Percentiles rank a stretch among this genome's conserved stretches.
Evolutionary conservation across 2,113 vertebrate species (phyloP).

Genomic region (Pungitius pungitius): DNA sequence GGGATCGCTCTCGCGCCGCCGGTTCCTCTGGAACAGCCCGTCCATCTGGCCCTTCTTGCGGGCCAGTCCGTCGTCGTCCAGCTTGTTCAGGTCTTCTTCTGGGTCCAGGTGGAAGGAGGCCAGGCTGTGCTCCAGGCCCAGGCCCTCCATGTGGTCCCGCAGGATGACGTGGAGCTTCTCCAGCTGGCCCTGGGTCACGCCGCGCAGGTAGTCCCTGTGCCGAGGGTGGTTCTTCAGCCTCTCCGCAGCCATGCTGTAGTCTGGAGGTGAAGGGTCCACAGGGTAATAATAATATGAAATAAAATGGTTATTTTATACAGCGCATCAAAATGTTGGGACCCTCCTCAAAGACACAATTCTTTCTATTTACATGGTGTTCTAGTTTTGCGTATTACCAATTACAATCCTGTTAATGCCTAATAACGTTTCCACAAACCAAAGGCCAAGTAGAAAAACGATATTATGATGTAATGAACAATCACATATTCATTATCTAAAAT

Average conservation of each 20-base stretch:
- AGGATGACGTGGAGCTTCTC: conserved; percentile 86
- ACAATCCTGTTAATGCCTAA: neutral
- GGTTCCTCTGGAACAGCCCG: conserved; percentile 90
- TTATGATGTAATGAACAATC: neutral
- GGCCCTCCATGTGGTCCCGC: conserved; percentile 83
- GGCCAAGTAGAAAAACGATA: neutral
- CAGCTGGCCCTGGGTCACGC: conserved; percentile 85
- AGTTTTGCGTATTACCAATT: neutral
- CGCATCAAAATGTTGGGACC: neutral
- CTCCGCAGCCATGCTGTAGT: conserved; percentile 88
- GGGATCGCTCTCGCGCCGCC: conserved; percentile 86
- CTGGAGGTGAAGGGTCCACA: conserved; percentile 69
- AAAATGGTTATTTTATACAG: neutral
- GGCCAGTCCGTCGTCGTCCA: conserved; percentile 88
- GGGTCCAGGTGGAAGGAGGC: conserved; percentile 81
- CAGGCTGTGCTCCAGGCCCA: conserved; percentile 81
- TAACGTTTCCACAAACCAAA: neutral
- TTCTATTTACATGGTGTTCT: neutral
- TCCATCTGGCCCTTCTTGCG: conserved; percentile 93
- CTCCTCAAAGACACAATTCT: neutral
- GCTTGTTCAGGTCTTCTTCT: conserved; percentile 92
- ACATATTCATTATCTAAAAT: too few relatives aligned
- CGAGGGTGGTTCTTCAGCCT: conserved; percentile 88
- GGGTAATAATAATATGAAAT: neutral
- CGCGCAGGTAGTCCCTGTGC: conserved; percentile 87